These are phyloP conservation scores for Helobdella robusta DNA, from an alignment of 2,888 invertebrate genomes.

Conservation along the genomic window DNA sequence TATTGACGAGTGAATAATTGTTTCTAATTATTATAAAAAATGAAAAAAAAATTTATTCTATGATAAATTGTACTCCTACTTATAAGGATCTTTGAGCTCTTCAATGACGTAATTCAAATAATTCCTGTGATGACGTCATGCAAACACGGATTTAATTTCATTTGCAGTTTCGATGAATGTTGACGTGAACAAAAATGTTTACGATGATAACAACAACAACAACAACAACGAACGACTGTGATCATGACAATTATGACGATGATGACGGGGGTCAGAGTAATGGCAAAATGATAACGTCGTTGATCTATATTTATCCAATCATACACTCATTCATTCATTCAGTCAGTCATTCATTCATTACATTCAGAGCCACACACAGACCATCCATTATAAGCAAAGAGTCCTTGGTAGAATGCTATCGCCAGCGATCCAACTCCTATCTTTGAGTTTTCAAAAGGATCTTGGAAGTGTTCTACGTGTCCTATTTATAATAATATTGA, in stretches of 20 bases:
- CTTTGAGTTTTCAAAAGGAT: constrained; percentile 39
- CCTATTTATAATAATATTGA: constrained; percentile 37
- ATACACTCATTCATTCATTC: too few species aligned
- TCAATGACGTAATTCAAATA: constrained; percentile 88
- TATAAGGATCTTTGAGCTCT: constrained; percentile 80
- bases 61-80: constrained; percentile 33
- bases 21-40: background rate
- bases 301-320: too few species aligned
- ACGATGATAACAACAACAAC: constrained; percentile 6
- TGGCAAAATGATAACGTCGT: background rate
- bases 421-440: constrained; percentile 42
- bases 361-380: constrained; percentile 33
- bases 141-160: too few species aligned
- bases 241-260: background rate
- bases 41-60: background rate
- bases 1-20: background rate
- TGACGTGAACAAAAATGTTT: too few species aligned
- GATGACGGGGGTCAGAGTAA: background rate
- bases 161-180: too few species aligned
- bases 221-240: too few species aligned
- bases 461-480: constrained; percentile 40
- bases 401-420: constrained; percentile 47
- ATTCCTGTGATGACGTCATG: too few species aligned
- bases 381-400: constrained; percentile 50
- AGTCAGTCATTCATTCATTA: too few species aligned